Evolutionary conservation across 2,113 vertebrate genomes (phyloP).

Genomic region (Pygoscelis adeliae): DNA sequence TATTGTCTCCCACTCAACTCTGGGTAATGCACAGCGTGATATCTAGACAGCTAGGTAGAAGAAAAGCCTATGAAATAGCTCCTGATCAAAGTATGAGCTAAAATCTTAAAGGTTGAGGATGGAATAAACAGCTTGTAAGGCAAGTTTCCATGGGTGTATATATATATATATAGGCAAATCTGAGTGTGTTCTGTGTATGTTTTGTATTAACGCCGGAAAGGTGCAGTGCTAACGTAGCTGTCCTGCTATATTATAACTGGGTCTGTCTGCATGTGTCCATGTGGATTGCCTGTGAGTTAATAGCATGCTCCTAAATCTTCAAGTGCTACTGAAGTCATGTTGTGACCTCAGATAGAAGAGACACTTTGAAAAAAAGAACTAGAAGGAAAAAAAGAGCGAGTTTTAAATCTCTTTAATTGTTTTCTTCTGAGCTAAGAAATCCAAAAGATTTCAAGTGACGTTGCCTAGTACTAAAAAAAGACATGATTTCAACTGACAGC

Average conservation of each 20-base stretch:
- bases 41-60: neutral
- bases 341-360: neutral
- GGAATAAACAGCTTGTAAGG: neutral
- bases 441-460: neutral
- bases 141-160: neutral
- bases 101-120: neutral
- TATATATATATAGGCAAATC: neutral
- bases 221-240: neutral
- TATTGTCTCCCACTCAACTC: neutral
- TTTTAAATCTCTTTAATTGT: neutral
- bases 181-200: neutral
- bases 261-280: neutral
- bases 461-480: constrained; percentile 31
- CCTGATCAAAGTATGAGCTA: neutral
- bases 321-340: neutral
- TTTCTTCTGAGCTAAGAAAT: constrained; percentile 12
- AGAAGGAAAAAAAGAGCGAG: neutral
- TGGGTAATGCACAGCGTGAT: neutral
- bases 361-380: neutral
- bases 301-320: neutral
- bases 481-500: neutral
- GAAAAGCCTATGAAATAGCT: neutral
- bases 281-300: neutral
- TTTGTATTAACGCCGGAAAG: neutral
- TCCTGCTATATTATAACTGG: neutral